These are phyloP conservation scores for Papilio polytes DNA, from an alignment of 1,140 invertebrate genomes.

Conservation along the genomic window DNA sequence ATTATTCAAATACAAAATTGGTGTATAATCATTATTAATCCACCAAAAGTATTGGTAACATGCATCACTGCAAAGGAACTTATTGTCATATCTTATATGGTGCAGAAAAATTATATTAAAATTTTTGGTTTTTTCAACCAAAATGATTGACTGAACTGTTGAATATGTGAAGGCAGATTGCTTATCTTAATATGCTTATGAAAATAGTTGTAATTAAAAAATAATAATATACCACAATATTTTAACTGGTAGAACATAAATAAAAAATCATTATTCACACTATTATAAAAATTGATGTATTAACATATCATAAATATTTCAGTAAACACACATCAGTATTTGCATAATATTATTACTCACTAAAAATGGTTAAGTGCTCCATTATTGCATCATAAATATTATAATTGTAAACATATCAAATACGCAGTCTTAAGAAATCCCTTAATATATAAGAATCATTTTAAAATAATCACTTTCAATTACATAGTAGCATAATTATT, in stretches of 20 bases:
- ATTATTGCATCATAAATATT: conserved; percentile 24
- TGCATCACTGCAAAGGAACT: neutral
- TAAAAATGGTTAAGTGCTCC: neutral
- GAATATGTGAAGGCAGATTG: neutral
- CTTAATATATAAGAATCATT: conserved; percentile 17
- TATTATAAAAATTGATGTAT: neutral
- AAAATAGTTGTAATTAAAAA: neutral
- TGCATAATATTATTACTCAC: conserved; percentile 2
- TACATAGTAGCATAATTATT: conserved; percentile 73
- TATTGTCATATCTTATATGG: neutral
- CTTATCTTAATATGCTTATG: neutral
- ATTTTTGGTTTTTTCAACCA: neutral
- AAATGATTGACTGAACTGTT: neutral
- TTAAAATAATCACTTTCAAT: conserved; percentile 39
- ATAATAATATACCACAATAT: neutral
- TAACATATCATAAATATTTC: neutral
- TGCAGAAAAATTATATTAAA: neutral
- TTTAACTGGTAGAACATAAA: neutral
- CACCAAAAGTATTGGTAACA: conserved; percentile 1
- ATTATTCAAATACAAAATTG: neutral
- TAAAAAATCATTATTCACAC: neutral
- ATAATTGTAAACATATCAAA: conserved; percentile 36
- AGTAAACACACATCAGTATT: neutral
- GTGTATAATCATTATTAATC: neutral
- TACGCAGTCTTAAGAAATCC: conserved; percentile 30